A percentile compares a stretch with the other conserved stretches of the same genome.
phyloP scores from a whole-genome alignment of 2,113 vertebrate genomes.

The Ctenomys sociabilis region DNA sequence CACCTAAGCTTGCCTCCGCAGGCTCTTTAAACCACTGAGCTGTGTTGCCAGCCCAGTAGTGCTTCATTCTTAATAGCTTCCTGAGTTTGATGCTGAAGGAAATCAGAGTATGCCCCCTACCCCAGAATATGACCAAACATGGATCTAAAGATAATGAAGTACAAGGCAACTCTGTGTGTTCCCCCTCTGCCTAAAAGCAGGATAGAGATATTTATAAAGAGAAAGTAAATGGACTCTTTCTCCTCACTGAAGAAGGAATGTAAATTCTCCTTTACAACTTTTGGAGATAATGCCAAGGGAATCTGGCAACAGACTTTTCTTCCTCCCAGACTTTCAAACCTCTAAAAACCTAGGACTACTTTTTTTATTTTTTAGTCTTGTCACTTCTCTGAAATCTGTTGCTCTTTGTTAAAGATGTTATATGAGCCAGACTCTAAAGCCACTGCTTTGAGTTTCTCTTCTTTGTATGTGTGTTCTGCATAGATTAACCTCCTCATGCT shows the following conservation, averaged over 20 bases:
- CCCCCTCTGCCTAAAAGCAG: background rate
- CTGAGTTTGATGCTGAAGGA: background rate
- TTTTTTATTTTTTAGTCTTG: background rate
- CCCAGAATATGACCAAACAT: background rate
- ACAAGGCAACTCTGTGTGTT: background rate
- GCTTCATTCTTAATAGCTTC: background rate
- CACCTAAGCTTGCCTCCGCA: too few relatives aligned
- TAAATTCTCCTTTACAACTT: background rate
- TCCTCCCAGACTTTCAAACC: background rate
- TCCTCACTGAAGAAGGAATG: background rate
- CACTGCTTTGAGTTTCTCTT: background rate
- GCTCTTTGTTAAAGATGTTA: background rate
- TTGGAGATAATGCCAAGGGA: background rate
- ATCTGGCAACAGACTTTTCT: background rate
- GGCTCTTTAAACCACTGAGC: too few relatives aligned
- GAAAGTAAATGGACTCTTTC: background rate
- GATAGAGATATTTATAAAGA: background rate
- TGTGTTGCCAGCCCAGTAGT: background rate
- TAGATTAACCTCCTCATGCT: background rate
- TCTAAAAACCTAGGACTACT: background rate
- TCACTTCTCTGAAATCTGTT: background rate
- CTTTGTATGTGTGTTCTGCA: background rate
- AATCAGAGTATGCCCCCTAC: background rate
- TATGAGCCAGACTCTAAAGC: background rate
- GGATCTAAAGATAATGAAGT: background rate